A percentile compares a stretch with the other conserved stretches of the same genome.
Evolutionary conservation across 1,140 invertebrate genomes (phyloP).

Genomic region (Drosophila setifemur): DNA sequence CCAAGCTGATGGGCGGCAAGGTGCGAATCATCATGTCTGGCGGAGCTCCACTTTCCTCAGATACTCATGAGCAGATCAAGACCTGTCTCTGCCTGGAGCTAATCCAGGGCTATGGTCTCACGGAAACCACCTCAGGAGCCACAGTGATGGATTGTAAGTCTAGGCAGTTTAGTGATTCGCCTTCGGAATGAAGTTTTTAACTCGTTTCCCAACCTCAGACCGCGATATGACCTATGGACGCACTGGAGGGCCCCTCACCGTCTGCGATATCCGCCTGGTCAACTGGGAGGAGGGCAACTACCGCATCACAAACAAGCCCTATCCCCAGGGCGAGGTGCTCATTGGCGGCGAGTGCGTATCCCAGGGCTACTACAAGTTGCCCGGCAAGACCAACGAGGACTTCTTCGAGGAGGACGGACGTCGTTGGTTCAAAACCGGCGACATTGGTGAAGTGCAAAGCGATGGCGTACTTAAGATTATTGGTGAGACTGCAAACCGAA

Average conservation of each 20-base stretch:
- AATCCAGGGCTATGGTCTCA: conserved; percentile 97
- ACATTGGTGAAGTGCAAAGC: conserved; percentile 96
- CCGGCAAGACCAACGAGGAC: conserved; percentile 94
- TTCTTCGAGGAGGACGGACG: conserved; percentile 92
- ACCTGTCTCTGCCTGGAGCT: conserved; percentile 95
- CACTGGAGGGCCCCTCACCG: conserved; percentile 94
- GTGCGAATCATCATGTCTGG: conserved; percentile 94
- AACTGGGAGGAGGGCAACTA: conserved; percentile 99
- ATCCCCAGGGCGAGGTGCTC: conserved; percentile 96
- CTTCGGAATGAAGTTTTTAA: background rate
- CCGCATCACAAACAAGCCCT: conserved; percentile 92
- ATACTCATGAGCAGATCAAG: conserved; percentile 97
- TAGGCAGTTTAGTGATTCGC: background rate
- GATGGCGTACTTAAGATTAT: conserved; percentile 98
- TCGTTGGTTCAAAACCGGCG: conserved; percentile 97
- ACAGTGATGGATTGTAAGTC: conserved; percentile 92
- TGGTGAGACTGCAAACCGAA: conserved; percentile 85
- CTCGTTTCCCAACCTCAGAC: conserved; percentile 13
- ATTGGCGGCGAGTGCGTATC: conserved; percentile 96
- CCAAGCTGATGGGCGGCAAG: conserved; percentile 92
- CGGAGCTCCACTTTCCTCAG: conserved; percentile 96
- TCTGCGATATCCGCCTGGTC: conserved; percentile 92
- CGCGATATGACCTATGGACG: conserved; percentile 85
- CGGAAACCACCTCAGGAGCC: conserved; percentile 97
- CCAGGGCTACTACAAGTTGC: conserved; percentile 96